Base-by-base conservation (phyloP, 2,797 vertebrate species). In the Lagocephalus sceleratus region DNA sequence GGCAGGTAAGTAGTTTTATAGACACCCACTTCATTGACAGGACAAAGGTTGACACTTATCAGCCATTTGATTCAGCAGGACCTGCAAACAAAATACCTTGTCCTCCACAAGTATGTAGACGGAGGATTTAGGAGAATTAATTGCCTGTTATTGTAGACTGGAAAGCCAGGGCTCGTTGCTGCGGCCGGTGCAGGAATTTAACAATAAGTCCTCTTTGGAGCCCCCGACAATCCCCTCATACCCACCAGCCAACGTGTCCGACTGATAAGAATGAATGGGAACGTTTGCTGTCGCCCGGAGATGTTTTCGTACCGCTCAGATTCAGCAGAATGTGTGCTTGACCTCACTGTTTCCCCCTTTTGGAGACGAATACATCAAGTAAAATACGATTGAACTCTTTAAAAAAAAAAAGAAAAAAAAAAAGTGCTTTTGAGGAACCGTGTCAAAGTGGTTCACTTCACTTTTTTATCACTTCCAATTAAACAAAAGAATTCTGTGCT, bases 1-100 rank as follows among this genome's bases (percentile, higher is more conserved):
- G 42, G 58, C 55, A 66, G 25, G 52, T 49, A 63, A 48, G 57
- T 47, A 29, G n/a, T 73, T 71, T 68, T 71, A 76, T 56, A 83
- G 66, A 66, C 70, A 50, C 75, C 43, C 56, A 39, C 67, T 67
- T 56, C 74, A 77, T 68, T 72, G 71, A 77, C 75, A 71, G 86
- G 79, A 86, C 88, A 88, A 89, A 89, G 88, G 86, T 89, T 79
- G 72, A 54, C 76, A 78, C 77, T 87, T 88, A 89, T 88, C 82
- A 22, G 68, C 63, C 55, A 43, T 81, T 77, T 82, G 78, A 77
- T 73, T 68, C 59, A 66, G 71, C 75, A 60, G 47, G 58, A 64
- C 71, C 75, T 79, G 85, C 84, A 85, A 88, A 88, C 83, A 87
- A 76, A 81, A 69, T 83, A 71, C 68, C 82, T 81, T 67, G 60